Conservation (phyloP, 2,888 invertebrate species). For the Drosophila niveifrons region DNA sequence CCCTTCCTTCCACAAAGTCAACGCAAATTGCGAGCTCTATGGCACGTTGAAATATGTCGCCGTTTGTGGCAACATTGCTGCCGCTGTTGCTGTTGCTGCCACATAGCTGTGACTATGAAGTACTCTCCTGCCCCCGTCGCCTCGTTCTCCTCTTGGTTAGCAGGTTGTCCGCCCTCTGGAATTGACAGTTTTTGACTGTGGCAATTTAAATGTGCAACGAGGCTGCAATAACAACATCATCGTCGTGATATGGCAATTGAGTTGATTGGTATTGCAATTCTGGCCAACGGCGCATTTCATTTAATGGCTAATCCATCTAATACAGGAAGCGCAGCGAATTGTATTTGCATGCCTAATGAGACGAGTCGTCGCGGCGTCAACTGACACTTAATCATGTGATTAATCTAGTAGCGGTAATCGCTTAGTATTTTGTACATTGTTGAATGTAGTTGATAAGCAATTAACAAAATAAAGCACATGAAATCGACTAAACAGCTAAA, state of each 20-base stretch:
- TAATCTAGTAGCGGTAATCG: neutral
- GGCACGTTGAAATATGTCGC: slow-evolving; percentile 55
- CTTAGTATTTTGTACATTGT: neutral
- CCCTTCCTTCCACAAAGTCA: slow-evolving; percentile 48
- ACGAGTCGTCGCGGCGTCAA: neutral
- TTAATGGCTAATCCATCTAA: slow-evolving; percentile 39
- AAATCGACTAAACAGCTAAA: too few species aligned
- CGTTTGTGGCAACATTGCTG: slow-evolving; percentile 9
- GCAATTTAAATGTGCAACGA: slow-evolving; percentile 71
- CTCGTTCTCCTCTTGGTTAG: neutral
- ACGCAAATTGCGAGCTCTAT: slow-evolving; percentile 59
- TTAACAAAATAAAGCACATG: too few species aligned
- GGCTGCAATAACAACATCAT: slow-evolving; percentile 21
- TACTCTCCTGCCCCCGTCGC: slow-evolving; percentile 1
- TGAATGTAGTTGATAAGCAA: too few species aligned
- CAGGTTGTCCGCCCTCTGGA: slow-evolving; percentile 1
- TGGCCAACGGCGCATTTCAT: slow-evolving; percentile 47
- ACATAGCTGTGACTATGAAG: neutral
- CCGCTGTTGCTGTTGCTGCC: neutral
- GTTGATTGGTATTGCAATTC: slow-evolving; percentile 71
- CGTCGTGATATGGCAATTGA: slow-evolving; percentile 59
- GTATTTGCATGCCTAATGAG: slow-evolving; percentile 29
- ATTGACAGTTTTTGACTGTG: slow-evolving; percentile 51
- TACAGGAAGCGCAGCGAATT: slow-evolving; percentile 41
- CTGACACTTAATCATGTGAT: slow-evolving; percentile 5